Evolutionary conservation across 2,888 invertebrate genomes (phyloP).

Genomic region (Mythimna albipuncta): DNA sequence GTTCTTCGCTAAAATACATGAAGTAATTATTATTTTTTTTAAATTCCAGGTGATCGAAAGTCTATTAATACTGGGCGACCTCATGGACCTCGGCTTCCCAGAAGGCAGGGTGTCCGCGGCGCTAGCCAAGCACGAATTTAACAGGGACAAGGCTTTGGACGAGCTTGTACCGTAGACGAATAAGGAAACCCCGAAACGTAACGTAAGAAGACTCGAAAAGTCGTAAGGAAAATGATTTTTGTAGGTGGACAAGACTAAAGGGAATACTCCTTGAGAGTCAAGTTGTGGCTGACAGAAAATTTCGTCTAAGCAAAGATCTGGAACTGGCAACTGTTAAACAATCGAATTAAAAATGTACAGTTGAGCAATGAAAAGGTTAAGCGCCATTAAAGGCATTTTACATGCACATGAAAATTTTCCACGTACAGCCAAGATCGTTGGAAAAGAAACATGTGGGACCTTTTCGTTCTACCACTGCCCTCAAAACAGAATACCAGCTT

Average conservation of each 20-base stretch:
- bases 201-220: slow-evolving; percentile 49
- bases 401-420: neutral
- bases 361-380: slow-evolving; percentile 7
- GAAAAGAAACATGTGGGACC: neutral
- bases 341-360: neutral
- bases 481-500: neutral
- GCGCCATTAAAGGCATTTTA: neutral
- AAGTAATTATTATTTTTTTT: neutral
- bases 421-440: neutral
- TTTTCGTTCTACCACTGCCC: neutral
- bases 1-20: too few species aligned
- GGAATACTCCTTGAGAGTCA: slow-evolving; percentile 25
- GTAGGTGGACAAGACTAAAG: slow-evolving; percentile 10
- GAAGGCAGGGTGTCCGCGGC: slow-evolving; percentile 94
- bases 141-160: slow-evolving; percentile 96
- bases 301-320: slow-evolving; percentile 9
- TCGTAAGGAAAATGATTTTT: slow-evolving; percentile 46
- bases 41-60: slow-evolving; percentile 94
- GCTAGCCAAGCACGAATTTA: slow-evolving; percentile 94
- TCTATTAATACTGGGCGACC: slow-evolving; percentile 94
- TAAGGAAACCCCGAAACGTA: slow-evolving; percentile 31
- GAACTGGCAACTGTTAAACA: slow-evolving; percentile 4
- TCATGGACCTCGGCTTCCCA: slow-evolving; percentile 95
- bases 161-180: slow-evolving; percentile 93
- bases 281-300: slow-evolving; percentile 34